phyloP scores from a whole-genome alignment of 2,113 vertebrate genomes.

The Gymnarchus niloticus region DNA sequence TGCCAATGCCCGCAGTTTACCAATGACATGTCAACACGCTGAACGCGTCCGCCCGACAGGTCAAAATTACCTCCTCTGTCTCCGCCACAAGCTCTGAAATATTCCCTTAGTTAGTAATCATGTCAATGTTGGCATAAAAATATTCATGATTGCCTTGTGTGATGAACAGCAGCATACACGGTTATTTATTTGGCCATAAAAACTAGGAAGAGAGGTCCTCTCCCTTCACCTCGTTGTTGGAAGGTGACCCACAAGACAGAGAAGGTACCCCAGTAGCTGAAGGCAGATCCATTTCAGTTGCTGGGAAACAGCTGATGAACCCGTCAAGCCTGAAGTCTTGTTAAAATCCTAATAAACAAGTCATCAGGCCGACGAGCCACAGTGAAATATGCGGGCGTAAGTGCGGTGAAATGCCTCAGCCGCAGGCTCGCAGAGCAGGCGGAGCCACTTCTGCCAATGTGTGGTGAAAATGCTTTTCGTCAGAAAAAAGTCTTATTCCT shows the following conservation, averaged over 20 bases:
- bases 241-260: conserved; percentile 61
- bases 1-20: not conserved
- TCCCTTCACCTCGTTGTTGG: conserved; percentile 49
- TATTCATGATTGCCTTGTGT: conserved; percentile 62
- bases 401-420: conserved; percentile 44
- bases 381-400: conserved; percentile 66
- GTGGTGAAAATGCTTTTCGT: conserved; percentile 65
- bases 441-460: conserved; percentile 67
- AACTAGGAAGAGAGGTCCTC: conserved; percentile 50
- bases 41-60: conserved; percentile 49
- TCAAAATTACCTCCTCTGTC: conserved; percentile 52
- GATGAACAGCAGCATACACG: conserved; percentile 57
- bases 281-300: conserved; percentile 59
- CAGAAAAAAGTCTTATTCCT: conserved; percentile 58
- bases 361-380: conserved; percentile 66
- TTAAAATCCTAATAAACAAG: conserved; percentile 80
- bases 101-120: conserved; percentile 61
- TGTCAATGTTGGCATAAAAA: conserved; percentile 73
- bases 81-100: conserved; percentile 56
- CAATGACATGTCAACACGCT: not conserved
- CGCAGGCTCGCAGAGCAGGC: conserved; percentile 59
- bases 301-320: conserved; percentile 72
- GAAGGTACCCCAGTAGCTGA: conserved; percentile 54
- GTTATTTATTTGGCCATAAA: conserved; percentile 67
- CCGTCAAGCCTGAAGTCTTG: conserved; percentile 59